Evolutionary conservation across 2,797 vertebrate species (phyloP).

Genomic region (Limosa lapponica): DNA sequence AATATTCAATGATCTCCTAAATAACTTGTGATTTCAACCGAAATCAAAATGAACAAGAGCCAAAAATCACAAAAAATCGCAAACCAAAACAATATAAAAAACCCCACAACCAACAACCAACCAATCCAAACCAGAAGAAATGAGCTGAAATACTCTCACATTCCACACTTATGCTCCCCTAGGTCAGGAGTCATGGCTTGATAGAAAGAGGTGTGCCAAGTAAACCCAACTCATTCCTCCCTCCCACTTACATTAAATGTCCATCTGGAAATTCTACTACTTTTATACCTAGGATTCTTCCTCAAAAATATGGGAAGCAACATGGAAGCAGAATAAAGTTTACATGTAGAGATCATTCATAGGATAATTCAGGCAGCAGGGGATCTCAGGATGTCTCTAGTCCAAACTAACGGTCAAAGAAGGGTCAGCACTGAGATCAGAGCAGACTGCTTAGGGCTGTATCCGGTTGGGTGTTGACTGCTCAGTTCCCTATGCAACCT

Average conservation of each 20-base stretch:
- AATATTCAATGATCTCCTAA: neutral
- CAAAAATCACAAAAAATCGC: fast-evolving
- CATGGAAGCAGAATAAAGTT: neutral
- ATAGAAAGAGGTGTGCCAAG: neutral
- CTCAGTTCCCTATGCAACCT: neutral
- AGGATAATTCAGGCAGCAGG: neutral
- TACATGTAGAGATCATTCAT: neutral
- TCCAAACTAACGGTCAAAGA: neutral
- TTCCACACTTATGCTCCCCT: neutral
- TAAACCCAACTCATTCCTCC: neutral
- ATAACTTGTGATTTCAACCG: neutral
- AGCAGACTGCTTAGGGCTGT: neutral
- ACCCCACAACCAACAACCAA: fast-evolving
- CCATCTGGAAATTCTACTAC: neutral
- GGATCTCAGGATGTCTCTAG: neutral
- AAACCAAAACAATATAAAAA: neutral
- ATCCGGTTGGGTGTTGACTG: neutral
- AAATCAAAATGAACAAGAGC: neutral
- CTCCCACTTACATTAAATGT: neutral
- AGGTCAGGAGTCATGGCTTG: neutral
- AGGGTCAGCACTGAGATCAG: neutral
- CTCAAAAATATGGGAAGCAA: neutral
- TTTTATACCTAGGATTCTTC: neutral
- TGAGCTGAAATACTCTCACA: neutral
- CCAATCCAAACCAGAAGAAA: neutral